A percentile compares a stretch with the other conserved stretches of the same genome.
Evolutionary conservation across 2,888 invertebrate genomes (phyloP).

Genomic region (Andrena chrysosceles): DNA sequence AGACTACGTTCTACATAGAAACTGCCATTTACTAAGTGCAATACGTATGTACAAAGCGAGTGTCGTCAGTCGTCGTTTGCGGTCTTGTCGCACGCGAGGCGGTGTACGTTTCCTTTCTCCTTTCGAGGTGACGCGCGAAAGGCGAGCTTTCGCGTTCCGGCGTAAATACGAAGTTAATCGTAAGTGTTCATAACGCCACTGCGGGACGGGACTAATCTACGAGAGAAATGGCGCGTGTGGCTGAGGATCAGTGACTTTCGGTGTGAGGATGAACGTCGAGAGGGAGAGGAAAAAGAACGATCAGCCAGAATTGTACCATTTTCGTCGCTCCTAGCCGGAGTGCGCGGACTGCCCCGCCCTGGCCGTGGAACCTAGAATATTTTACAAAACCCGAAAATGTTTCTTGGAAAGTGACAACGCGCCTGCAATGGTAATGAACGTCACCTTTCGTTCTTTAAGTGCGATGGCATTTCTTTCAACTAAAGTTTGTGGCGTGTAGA

Average conservation of each 20-base stretch:
- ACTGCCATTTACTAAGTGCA: slow-evolving; percentile 57
- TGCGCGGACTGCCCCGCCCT: not conserved
- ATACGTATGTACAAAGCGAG: slow-evolving; percentile 47
- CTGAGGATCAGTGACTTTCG: slow-evolving; percentile 39
- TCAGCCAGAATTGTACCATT: not conserved
- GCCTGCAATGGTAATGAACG: not conserved
- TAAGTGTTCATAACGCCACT: slow-evolving; percentile 70
- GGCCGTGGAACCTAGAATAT: slow-evolving; percentile 9
- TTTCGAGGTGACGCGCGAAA: slow-evolving; percentile 42
- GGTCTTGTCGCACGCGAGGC: slow-evolving; percentile 9
- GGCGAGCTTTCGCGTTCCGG: slow-evolving; percentile 59
- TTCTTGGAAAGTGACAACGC: not conserved
- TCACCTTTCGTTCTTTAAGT: not conserved
- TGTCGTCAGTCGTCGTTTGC: slow-evolving; percentile 45
- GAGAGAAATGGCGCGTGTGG: slow-evolving; percentile 47
- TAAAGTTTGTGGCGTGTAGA: not conserved
- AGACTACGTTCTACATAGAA: slow-evolving; percentile 21
- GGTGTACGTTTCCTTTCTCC: slow-evolving; percentile 27
- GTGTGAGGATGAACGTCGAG: not conserved
- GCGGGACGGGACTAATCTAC: slow-evolving; percentile 55
- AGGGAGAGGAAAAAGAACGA: slow-evolving; percentile 5
- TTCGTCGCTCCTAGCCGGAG: slow-evolving; percentile 5
- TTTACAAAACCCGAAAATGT: not conserved
- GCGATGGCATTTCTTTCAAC: not conserved
- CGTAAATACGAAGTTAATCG: slow-evolving; percentile 59